Evolutionary conservation across 64 coral and sea anemone genomes (phyloP).

Genomic region (Actinia tenebrosa): DNA sequence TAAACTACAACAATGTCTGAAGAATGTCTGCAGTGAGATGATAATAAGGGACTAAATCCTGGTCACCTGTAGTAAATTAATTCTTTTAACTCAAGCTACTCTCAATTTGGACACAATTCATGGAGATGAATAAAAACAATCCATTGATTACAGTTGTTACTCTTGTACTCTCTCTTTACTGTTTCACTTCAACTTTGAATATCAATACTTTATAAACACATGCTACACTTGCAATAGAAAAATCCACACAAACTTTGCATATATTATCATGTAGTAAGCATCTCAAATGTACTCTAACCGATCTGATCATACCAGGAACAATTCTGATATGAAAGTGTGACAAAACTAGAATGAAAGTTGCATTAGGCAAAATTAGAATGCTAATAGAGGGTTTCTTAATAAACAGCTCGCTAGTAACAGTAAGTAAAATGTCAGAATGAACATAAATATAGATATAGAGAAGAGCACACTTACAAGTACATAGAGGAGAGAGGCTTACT

Average conservation of each 20-base stretch:
- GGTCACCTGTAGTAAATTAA: constrained; percentile 12
- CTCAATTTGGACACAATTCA: not conserved
- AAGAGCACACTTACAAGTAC: not conserved
- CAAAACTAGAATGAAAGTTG: constrained; percentile 1
- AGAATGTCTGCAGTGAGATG: not conserved
- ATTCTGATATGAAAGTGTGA: constrained; percentile 1
- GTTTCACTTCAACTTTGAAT: not conserved
- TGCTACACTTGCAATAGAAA: not conserved
- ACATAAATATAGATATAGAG: not conserved
- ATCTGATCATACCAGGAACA: not conserved
- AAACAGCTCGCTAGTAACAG: not conserved
- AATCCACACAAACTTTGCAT: not conserved
- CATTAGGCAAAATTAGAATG: not conserved
- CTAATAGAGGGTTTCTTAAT: not conserved
- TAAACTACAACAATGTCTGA: not conserved
- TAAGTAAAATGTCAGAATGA: not conserved
- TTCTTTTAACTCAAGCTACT: not conserved
- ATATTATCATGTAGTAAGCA: not conserved
- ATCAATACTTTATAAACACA: not conserved
- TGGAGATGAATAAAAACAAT: not conserved
- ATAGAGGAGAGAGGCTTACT: not conserved
- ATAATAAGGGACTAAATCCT: not conserved
- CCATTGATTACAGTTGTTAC: not conserved
- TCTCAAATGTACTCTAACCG: not conserved
- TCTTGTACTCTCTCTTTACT: not conserved